A percentile compares a stretch with the other conserved stretches of the same genome.
These are phyloP conservation scores for Pelmatolapia mariae DNA, from an alignment of 2,113 vertebrate species.

Conservation along the genomic window DNA sequence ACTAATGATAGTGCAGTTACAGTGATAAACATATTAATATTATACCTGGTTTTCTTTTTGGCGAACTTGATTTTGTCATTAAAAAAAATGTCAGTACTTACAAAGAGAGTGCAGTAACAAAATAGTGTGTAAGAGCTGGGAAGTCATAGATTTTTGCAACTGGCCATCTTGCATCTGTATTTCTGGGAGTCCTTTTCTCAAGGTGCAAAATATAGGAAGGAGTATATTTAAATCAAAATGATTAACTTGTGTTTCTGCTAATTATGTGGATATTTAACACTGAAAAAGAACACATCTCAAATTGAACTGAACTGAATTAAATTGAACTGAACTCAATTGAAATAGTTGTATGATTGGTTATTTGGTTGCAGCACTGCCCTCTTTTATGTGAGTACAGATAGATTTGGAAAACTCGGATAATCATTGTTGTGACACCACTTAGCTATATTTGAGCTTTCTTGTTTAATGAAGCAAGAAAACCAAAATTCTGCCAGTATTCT, in stretches of 20 bases:
- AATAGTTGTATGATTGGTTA: not conserved
- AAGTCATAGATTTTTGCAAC: not conserved
- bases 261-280: not conserved
- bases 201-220: not conserved
- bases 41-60: not conserved
- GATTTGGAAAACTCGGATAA: not conserved
- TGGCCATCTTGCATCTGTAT: not conserved
- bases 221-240: not conserved
- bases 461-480: not conserved
- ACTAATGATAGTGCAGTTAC: not conserved
- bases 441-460: not conserved
- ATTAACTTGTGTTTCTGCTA: no score
- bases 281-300: not conserved
- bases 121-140: not conserved
- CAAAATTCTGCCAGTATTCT: not conserved
- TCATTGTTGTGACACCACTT: not conserved
- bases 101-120: not conserved
- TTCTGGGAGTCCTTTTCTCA: not conserved
- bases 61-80: not conserved
- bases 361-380: not conserved
- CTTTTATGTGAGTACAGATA: not conserved
- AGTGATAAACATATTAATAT: no score
- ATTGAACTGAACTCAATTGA: not conserved
- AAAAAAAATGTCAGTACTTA: not conserved
- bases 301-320: not conserved